Evolutionary conservation across 1,140 invertebrate genomes (phyloP).

Genomic region (Drosophila pseudoananassae): DNA sequence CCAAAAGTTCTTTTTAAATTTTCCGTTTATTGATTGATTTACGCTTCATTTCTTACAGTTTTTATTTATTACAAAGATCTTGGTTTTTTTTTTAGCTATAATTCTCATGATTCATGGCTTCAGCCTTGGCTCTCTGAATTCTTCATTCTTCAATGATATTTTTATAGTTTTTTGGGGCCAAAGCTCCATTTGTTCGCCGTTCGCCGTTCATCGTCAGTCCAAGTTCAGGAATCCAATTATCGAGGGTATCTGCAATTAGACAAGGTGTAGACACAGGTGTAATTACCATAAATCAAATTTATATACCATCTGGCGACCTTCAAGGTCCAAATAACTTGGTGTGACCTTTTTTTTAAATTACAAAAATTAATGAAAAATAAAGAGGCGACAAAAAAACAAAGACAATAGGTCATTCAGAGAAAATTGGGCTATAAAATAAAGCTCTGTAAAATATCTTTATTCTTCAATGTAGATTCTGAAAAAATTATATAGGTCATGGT

Average conservation of each 20-base stretch:
- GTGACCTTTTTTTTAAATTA: constrained; percentile 18
- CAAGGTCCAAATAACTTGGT: constrained; percentile 25
- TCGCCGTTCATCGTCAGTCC: constrained; percentile 51
- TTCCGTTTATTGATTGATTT: constrained; percentile 10
- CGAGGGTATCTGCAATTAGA: constrained; percentile 76
- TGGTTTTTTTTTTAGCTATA: constrained; percentile 10
- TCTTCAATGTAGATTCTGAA: no score
- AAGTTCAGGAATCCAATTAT: constrained; percentile 78
- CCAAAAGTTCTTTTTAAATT: not conserved
- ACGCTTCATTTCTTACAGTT: constrained; percentile 3
- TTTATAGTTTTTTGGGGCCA: not conserved
- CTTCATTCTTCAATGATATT: constrained; percentile 5
- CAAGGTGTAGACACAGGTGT: constrained; percentile 36
- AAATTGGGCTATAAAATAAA: constrained; percentile 1
- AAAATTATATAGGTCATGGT: no score
- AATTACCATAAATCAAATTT: constrained; percentile 75
- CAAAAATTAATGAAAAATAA: constrained; percentile 11
- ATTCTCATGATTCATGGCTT: constrained; percentile 41
- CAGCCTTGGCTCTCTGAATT: constrained; percentile 38
- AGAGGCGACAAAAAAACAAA: not conserved
- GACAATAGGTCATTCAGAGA: constrained; percentile 12
- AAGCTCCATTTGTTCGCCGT: not conserved
- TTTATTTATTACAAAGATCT: constrained; percentile 2
- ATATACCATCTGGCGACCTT: constrained; percentile 38
- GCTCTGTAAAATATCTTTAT: not conserved